A percentile compares a stretch with the other conserved stretches of the same genome.
These are phyloP conservation scores for Tauraco erythrolophus DNA, from an alignment of 2,113 vertebrate species.

Conservation along the genomic window DNA sequence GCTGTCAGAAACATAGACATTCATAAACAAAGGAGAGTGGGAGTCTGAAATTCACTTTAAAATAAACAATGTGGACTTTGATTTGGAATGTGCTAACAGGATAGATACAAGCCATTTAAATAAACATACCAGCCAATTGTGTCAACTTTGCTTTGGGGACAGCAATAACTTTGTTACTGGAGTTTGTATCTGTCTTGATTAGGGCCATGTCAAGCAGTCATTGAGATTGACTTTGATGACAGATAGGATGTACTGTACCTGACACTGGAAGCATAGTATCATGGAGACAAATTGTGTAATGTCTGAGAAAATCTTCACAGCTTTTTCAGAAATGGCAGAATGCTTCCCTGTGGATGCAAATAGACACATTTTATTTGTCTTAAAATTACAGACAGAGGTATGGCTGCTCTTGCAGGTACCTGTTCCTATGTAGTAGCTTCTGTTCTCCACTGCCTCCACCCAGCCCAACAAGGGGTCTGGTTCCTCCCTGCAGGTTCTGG, in stretches of 20 bases:
- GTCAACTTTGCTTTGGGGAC: constrained; percentile 11
- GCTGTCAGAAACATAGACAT: constrained; percentile 55
- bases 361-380: neutral
- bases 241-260: neutral
- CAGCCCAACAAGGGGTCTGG: neutral
- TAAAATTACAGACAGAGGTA: constrained; percentile 24
- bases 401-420: neutral
- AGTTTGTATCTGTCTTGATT: constrained; percentile 33
- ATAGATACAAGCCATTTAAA: constrained; percentile 47
- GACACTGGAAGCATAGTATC: constrained; percentile 6
- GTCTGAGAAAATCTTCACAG: constrained; percentile 13
- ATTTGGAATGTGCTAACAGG: constrained; percentile 46
- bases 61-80: constrained; percentile 40
- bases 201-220: constrained; percentile 14
- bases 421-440: neutral
- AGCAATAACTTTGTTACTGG: constrained; percentile 1
- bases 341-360: neutral
- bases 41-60: constrained; percentile 46
- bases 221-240: neutral
- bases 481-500: neutral
- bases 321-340: constrained; percentile 18
- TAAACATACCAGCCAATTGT: neutral
- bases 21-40: constrained; percentile 49
- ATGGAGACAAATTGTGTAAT: constrained; percentile 10
- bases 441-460: neutral